Percentiles rank a stretch among this genome's conserved stretches.
phyloP scores from a whole-genome alignment of 2,888 invertebrate species.

The Stenoptilia bipunctidactyla region DNA sequence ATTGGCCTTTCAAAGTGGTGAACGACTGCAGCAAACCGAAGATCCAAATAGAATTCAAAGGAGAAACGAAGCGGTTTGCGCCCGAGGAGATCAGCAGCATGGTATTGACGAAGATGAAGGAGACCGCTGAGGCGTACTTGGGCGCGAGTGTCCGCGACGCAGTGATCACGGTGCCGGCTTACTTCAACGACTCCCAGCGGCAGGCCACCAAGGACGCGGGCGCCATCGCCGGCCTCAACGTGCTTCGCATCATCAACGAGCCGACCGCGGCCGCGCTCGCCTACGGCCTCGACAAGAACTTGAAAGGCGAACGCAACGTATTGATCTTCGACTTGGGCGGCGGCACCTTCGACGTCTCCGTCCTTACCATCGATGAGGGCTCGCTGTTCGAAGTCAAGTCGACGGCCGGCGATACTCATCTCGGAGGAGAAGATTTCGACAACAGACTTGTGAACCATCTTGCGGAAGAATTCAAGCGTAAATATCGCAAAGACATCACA shows the following conservation, averaged over 20 bases:
- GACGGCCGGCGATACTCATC: slow-evolving; percentile 83
- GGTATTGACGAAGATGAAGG: slow-evolving; percentile 73
- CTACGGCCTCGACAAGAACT: slow-evolving; percentile 74
- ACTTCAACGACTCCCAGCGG: slow-evolving; percentile 75
- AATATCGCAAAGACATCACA: slow-evolving; percentile 73
- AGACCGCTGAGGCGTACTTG: slow-evolving; percentile 68
- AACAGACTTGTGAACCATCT: slow-evolving; percentile 70
- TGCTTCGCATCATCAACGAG: slow-evolving; percentile 81
- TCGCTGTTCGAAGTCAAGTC: slow-evolving; percentile 79
- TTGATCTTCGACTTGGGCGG: slow-evolving; percentile 69
- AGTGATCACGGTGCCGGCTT: slow-evolving; percentile 82
- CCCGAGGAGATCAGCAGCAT: slow-evolving; percentile 76
- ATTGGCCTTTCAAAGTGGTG: slow-evolving; percentile 81
- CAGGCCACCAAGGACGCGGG: slow-evolving; percentile 84
- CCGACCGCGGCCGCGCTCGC: slow-evolving; percentile 78
- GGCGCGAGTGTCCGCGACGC: slow-evolving; percentile 74
- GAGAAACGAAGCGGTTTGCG: slow-evolving; percentile 67
- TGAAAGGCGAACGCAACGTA: slow-evolving; percentile 66
- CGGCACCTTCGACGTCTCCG: slow-evolving; percentile 81
- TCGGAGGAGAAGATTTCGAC: slow-evolving; percentile 77
- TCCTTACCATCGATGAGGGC: slow-evolving; percentile 81
- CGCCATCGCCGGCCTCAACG: slow-evolving; percentile 75
- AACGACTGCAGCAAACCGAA: slow-evolving; percentile 73
- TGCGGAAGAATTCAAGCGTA: slow-evolving; percentile 75
- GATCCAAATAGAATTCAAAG: slow-evolving; percentile 72